Evolutionary conservation across 2,113 vertebrate genomes (phyloP), one percentile per base, ranked within the genome.

Genomic region (Albula goreensis): DNA sequence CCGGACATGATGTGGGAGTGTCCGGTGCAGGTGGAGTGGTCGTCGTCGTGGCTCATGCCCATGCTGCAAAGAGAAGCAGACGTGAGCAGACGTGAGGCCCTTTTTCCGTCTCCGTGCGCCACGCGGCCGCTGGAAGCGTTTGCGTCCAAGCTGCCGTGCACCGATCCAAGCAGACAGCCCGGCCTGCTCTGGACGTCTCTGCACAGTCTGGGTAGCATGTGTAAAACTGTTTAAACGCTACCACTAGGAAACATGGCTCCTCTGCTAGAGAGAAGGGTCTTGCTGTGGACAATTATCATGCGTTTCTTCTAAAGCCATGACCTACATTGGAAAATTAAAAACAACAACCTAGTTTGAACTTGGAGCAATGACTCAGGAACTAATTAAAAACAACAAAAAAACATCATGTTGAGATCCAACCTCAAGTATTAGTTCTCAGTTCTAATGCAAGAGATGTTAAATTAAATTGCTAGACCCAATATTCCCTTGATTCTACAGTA

Each of bases 1-100:
- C 98, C 98, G 0, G 98, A 99, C 98, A 99, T 99, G 90, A 99
- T 98, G 91, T 99, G 97, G 53, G 97, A 97, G 88, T 97, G 95
- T 31, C 97, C 97, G 0, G 95, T 95, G 56, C 98, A 99, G 74
- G 97, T 93, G 0, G 95, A 89, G 50, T 99, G 97, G 84, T 99
- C 97, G 0, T 99, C 98, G 0, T 99, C 98, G 0, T 99, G 98
- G 90, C 96, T 99, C 96, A 99, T 99, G 9, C 98, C 98, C 96
- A 99, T 95, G 92, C 98, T 99, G 84, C 84, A 49, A 82, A 78
- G 41, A 91, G 74, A 90, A 53, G 70, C 82, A 89, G 5, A 0
- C 4, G 41, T n/a, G 84, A 53, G 70, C 82, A 89, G 5, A 0
- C 4, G 41, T n/a, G 84, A 4, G 5, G 57, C 80, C 70, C 12